phyloP scores from a whole-genome alignment of 2,888 invertebrate species.

The Mesorhabditis belari region DNA sequence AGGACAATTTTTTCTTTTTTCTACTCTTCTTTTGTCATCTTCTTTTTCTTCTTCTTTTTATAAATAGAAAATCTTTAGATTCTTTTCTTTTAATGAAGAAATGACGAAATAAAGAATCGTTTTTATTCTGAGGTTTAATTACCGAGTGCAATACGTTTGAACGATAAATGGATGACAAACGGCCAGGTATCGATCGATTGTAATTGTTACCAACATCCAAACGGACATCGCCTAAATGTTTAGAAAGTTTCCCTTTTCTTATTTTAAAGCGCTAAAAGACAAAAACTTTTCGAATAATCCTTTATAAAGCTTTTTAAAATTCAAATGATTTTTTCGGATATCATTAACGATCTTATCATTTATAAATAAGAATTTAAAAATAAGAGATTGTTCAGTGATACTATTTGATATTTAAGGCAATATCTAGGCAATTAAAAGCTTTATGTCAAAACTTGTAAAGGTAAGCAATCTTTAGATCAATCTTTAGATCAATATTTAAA shows the following conservation, averaged over 20 bases:
- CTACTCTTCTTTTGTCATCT: background rate
- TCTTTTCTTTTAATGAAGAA: background rate
- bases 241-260: background rate
- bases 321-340: background rate
- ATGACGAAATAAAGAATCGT: background rate
- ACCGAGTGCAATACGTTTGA: slow-evolving; percentile 43
- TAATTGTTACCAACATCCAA: slow-evolving; percentile 41
- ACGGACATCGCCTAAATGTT: slow-evolving; percentile 32
- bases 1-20: no score
- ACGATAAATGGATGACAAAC: slow-evolving; percentile 51
- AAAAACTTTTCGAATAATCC: background rate
- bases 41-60: no score
- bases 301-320: background rate
- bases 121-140: background rate
- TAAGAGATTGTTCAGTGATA: background rate
- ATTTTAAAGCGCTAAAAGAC: slow-evolving; percentile 9
- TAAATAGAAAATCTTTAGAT: background rate
- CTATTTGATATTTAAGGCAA: background rate
- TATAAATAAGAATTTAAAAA: background rate
- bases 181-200: slow-evolving; percentile 49
- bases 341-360: background rate
- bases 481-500: no score
- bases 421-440: background rate
- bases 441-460: slow-evolving; percentile 12
- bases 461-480: no score